Percentiles rank a stretch among this genome's conserved stretches.
phyloP scores from a whole-genome alignment of 2,113 vertebrate genomes.

The Madoqua kirkii region DNA sequence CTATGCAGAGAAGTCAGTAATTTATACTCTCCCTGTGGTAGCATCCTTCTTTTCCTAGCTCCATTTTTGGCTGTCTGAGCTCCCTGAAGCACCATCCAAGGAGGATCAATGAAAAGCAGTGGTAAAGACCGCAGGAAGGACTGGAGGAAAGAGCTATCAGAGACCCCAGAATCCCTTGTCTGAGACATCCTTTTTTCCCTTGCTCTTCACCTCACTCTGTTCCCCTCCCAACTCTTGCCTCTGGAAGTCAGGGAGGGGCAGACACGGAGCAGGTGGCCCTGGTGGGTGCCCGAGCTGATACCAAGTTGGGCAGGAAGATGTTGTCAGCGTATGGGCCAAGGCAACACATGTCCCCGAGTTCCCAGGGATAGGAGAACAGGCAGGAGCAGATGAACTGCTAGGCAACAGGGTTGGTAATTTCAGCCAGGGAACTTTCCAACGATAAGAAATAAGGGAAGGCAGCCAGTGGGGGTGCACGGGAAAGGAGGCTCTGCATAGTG shows the following conservation, averaged over 20 bases:
- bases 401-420: slow-evolving; percentile 69
- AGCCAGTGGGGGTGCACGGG: slow-evolving; percentile 5
- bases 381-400: slow-evolving; percentile 72
- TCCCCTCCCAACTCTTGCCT: slow-evolving; percentile 1
- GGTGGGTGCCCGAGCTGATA: slow-evolving; percentile 26
- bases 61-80: neutral
- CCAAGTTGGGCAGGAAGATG: slow-evolving; percentile 54
- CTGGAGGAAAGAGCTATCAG: neutral
- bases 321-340: slow-evolving; percentile 52
- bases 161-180: neutral
- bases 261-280: slow-evolving; percentile 64
- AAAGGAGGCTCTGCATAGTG: neutral
- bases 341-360: slow-evolving; percentile 63
- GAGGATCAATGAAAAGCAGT: slow-evolving; percentile 27
- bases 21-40: neutral
- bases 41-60: neutral
- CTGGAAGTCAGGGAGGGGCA: slow-evolving; percentile 42
- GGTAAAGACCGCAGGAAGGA: neutral
- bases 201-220: too few species aligned
- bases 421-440: slow-evolving; percentile 57
- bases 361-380: slow-evolving; percentile 63
- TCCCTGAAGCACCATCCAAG: slow-evolving; percentile 33
- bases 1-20: neutral
- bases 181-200: neutral
- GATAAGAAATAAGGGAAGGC: slow-evolving; percentile 64